A percentile compares a stretch with the other conserved stretches of the same genome.
Evolutionary conservation across 2,113 vertebrate species (phyloP).

Genomic region (Brachyhypopomus occidentalis): DNA sequence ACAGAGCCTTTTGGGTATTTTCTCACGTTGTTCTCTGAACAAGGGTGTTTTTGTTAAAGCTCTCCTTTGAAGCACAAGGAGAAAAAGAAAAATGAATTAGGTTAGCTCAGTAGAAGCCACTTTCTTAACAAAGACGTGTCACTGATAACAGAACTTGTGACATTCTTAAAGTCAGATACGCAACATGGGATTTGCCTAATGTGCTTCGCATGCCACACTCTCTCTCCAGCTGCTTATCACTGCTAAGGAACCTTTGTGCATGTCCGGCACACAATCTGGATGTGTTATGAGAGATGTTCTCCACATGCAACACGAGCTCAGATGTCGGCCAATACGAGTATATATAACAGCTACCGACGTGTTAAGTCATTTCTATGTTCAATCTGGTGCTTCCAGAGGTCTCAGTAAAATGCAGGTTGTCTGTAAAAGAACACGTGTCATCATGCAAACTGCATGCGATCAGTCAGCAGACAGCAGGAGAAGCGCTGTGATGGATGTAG

Average conservation of each 20-base stretch:
- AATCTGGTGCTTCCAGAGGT: no score
- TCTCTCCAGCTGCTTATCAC: background rate
- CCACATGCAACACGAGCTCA: no score
- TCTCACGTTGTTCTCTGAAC: background rate
- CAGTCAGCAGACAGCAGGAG: no score
- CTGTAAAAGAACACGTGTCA: background rate
- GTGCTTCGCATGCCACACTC: background rate
- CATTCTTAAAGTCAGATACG: background rate
- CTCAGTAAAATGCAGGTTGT: background rate
- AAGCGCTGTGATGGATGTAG: no score
- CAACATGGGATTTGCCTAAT: background rate
- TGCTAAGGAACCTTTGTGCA: no score
- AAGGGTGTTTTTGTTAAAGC: constrained; percentile 7
- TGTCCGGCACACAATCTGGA: no score
- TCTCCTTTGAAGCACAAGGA: background rate
- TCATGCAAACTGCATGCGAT: no score
- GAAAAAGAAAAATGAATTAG: background rate
- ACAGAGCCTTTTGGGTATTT: background rate
- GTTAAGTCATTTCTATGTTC: background rate
- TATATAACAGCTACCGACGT: background rate
- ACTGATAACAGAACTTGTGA: background rate
- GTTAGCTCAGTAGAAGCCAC: constrained; percentile 3
- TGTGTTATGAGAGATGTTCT: no score
- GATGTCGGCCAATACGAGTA: background rate
- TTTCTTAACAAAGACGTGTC: background rate